phyloP scores from a whole-genome alignment of 2,797 vertebrate species.

The Protosalanx chinensis region DNA sequence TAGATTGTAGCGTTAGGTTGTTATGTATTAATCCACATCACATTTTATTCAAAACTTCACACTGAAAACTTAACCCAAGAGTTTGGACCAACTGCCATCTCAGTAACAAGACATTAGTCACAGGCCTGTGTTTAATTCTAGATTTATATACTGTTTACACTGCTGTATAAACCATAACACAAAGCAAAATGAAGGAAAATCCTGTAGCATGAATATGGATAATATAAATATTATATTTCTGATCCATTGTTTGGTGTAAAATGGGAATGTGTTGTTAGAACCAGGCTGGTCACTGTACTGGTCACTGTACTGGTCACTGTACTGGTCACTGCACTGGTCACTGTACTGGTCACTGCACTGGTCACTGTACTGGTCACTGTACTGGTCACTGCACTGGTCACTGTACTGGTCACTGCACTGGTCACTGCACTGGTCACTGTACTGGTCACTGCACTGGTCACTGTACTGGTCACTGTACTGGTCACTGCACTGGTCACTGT shows the following conservation, averaged over 20 bases:
- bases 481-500: too few species aligned
- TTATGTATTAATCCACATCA: slow-evolving; percentile 34
- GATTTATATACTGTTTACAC: slow-evolving; percentile 53
- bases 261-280: slow-evolving; percentile 41
- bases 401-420: too few species aligned
- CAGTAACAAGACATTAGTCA: slow-evolving; percentile 27
- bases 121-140: slow-evolving; percentile 38
- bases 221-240: slow-evolving; percentile 29
- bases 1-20: slow-evolving; percentile 46
- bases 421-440: too few species aligned
- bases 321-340: too few species aligned
- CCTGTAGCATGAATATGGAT: slow-evolving; percentile 33
- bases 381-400: too few species aligned
- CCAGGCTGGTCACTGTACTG: slow-evolving; percentile 42
- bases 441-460: too few species aligned
- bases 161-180: slow-evolving; percentile 56
- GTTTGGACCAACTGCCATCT: slow-evolving; percentile 31
- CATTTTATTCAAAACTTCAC: slow-evolving; percentile 31
- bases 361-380: too few species aligned
- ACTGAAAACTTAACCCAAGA: slow-evolving; percentile 46
- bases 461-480: too few species aligned
- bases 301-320: slow-evolving; percentile 15
- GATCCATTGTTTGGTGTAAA: slow-evolving; percentile 36
- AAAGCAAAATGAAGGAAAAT: slow-evolving; percentile 33
- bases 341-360: too few species aligned